These are phyloP conservation scores for Lysiphlebus fabarum DNA, from an alignment of 1,140 invertebrate species.

Conservation along the genomic window DNA sequence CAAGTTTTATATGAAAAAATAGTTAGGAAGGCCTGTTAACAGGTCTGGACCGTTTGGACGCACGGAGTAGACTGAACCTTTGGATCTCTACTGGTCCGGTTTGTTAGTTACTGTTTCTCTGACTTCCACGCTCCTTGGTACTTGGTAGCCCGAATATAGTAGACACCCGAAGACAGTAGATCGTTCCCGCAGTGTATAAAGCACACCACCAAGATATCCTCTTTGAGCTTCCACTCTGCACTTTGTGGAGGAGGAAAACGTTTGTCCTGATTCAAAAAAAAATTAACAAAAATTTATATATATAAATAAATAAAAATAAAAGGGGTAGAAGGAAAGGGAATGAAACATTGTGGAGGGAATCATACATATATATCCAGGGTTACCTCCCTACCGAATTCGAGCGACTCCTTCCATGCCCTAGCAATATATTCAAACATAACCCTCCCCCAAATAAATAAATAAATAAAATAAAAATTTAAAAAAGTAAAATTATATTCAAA, in stretches of 20 bases:
- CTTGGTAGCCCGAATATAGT: conserved; percentile 45
- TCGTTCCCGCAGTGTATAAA: conserved; percentile 33
- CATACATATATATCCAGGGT: conserved; percentile 33
- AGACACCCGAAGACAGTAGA: conserved; percentile 46
- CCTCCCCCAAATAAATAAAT: neutral
- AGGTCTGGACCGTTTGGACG: conserved; percentile 56
- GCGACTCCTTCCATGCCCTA: conserved; percentile 19
- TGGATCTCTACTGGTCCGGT: conserved; percentile 32
- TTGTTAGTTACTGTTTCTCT: conserved; percentile 24
- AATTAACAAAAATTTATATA: neutral
- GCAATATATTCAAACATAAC: too few relatives aligned
- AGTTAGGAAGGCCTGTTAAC: conserved; percentile 27
- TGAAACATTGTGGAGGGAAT: conserved; percentile 47
- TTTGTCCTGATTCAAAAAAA: neutral
- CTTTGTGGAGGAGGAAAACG: neutral
- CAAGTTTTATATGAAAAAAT: neutral
- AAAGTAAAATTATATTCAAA: neutral
- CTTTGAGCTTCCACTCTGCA: conserved; percentile 11
- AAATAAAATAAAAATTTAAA: conserved; percentile 3
- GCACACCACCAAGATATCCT: conserved; percentile 23
- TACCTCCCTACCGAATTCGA: conserved; percentile 55
- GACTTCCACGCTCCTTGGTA: conserved; percentile 32
- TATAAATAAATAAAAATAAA: neutral
- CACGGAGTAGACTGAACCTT: conserved; percentile 56
- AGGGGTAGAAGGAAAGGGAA: neutral